These are phyloP conservation scores for Tromatobia lineatoria DNA, from an alignment of 2,888 invertebrate species.

Conservation along the genomic window DNA sequence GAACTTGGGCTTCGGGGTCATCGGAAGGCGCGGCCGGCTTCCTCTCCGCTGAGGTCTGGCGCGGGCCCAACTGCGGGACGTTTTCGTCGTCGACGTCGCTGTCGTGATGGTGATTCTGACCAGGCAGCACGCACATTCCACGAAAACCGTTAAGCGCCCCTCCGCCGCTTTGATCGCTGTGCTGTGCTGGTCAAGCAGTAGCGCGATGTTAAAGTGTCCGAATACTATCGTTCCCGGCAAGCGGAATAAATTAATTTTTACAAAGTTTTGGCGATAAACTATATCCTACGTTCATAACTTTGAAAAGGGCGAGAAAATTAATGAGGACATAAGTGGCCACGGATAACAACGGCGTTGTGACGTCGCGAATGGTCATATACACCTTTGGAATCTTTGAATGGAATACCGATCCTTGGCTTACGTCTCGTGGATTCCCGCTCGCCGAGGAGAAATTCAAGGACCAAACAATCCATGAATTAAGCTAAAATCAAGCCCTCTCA, in stretches of 20 bases:
- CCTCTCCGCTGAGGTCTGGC: slow-evolving; percentile 81
- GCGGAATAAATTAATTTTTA: slow-evolving; percentile 63
- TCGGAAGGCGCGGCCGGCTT: slow-evolving; percentile 80
- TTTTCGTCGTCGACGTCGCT: slow-evolving; percentile 51
- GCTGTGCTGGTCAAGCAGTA: not conserved
- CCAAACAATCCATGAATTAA: slow-evolving; percentile 64
- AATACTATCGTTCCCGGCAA: slow-evolving; percentile 4
- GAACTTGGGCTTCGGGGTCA: slow-evolving; percentile 80
- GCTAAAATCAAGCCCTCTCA: slow-evolving; percentile 63
- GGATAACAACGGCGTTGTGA: not conserved
- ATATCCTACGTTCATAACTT: not conserved
- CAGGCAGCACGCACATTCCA: slow-evolving; percentile 82
- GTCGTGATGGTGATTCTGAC: slow-evolving; percentile 54
- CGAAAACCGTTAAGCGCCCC: slow-evolving; percentile 84
- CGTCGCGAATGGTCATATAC: not conserved
- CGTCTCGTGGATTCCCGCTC: not conserved
- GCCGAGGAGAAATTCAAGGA: slow-evolving; percentile 48
- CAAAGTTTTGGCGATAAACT: slow-evolving; percentile 24
- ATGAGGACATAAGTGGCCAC: slow-evolving; percentile 6
- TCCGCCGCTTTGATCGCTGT: slow-evolving; percentile 52
- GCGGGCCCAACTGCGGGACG: slow-evolving; percentile 80
- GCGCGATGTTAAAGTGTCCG: slow-evolving; percentile 2
- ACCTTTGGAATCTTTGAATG: slow-evolving; percentile 58
- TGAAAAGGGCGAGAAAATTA: not conserved
- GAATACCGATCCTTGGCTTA: slow-evolving; percentile 39